A percentile compares a stretch with the other conserved stretches of the same genome.
Evolutionary conservation across 2,797 vertebrate genomes (phyloP).

Genomic region (Zalophus californianus): DNA sequence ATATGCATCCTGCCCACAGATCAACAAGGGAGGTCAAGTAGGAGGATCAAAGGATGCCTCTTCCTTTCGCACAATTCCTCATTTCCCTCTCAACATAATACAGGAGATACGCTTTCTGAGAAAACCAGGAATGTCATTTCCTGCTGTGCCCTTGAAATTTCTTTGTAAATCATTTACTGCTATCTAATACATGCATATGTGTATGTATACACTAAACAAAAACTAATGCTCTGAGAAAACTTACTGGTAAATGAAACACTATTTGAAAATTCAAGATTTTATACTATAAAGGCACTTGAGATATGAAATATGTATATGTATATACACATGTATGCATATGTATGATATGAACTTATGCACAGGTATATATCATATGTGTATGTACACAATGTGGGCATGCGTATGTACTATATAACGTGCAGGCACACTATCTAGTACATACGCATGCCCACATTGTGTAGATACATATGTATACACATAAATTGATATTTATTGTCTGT

Average conservation of each 20-base stretch:
- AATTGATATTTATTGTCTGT: background rate
- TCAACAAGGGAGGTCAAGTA: background rate
- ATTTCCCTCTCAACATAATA: too few relatives aligned
- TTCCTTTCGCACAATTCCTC: background rate
- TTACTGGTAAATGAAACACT: background rate
- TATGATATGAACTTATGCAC: background rate
- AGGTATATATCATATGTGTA: background rate
- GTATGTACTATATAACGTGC: background rate
- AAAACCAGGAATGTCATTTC: background rate
- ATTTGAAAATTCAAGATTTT: background rate
- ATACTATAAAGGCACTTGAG: background rate
- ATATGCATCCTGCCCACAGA: background rate
- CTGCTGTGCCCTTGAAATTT: background rate
- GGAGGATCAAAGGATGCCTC: background rate
- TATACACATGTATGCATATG: background rate
- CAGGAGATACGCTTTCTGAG: background rate
- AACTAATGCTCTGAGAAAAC: background rate
- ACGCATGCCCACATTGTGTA: too few relatives aligned
- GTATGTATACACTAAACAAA: background rate
- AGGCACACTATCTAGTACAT: too few relatives aligned
- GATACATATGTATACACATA: background rate
- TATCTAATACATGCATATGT: background rate
- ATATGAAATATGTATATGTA: background rate
- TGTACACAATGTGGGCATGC: background rate
- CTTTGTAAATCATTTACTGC: background rate